These are phyloP conservation scores for Lichenostomus cassidix DNA, from an alignment of 2,113 vertebrate species.

Conservation along the genomic window DNA sequence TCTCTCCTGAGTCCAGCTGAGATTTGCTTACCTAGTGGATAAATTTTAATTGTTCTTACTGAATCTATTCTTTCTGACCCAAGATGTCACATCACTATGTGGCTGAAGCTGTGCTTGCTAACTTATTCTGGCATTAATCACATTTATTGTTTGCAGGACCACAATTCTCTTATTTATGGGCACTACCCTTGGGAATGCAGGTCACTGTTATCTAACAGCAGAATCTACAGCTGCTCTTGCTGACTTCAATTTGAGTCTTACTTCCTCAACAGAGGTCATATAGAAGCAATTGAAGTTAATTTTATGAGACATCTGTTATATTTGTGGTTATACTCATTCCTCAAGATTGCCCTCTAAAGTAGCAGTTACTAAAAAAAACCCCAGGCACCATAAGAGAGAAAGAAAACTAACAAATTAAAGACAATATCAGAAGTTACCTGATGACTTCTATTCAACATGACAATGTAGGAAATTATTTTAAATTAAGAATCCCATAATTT, in stretches of 20 bases:
- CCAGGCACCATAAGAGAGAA: not conserved
- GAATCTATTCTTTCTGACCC: constrained; percentile 63
- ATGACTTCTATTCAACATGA: not conserved
- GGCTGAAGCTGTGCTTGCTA: constrained; percentile 63
- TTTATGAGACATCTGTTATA: constrained; percentile 77
- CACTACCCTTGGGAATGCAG: constrained; percentile 70
- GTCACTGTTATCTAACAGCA: constrained; percentile 69
- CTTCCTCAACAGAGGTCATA: constrained; percentile 76
- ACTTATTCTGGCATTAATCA: constrained; percentile 77
- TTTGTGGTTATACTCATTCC: constrained; percentile 70
- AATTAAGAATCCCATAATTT: not conserved
- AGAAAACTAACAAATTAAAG: not conserved
- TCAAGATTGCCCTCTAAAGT: constrained; percentile 68
- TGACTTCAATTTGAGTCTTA: constrained; percentile 63
- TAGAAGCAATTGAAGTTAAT: constrained; percentile 75
- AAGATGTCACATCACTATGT: constrained; percentile 58
- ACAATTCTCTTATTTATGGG: constrained; percentile 55
- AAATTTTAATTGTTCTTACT: constrained; percentile 59
- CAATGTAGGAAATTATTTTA: not conserved
- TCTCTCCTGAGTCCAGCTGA: not conserved
- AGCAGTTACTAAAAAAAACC: constrained; percentile 51
- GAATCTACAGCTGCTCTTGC: constrained; percentile 70
- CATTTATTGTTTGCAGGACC: constrained; percentile 69
- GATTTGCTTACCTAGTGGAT: constrained; percentile 42
- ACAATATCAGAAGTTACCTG: not conserved